phyloP scores from a whole-genome alignment of 2,797 vertebrate species.

The Pipistrellus pygmaeus region DNA sequence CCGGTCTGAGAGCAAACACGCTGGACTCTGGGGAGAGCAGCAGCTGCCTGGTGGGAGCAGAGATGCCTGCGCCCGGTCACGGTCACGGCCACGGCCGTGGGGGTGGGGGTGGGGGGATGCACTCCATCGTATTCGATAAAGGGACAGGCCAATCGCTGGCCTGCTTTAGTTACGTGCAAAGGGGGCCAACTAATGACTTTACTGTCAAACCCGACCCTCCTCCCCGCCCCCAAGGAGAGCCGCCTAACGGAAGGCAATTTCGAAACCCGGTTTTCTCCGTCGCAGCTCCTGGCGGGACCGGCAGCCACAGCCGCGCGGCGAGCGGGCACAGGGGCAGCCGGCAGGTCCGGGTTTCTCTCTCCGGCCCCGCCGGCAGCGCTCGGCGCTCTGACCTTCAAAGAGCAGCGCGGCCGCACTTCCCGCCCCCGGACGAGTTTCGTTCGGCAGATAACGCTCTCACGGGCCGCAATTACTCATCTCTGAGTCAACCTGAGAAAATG shows the following conservation, averaged over 20 bases:
- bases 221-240: background rate
- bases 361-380: background rate
- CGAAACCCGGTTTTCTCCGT: background rate
- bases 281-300: background rate
- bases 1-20: background rate
- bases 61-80: background rate
- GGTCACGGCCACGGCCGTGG: too few species aligned
- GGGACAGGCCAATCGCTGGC: background rate
- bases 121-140: background rate
- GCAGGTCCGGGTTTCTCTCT: conserved; percentile 23
- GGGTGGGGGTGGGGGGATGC: accelerated
- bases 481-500: conserved; percentile 3
- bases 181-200: background rate
- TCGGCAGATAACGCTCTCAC: conserved; percentile 56
- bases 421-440: conserved; percentile 34
- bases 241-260: background rate
- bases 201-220: background rate
- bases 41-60: background rate
- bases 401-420: background rate
- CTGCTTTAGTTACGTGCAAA: background rate
- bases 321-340: background rate
- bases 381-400: conserved; percentile 11
- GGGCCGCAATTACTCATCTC: background rate
- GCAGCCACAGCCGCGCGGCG: background rate
- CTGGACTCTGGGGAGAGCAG: accelerated